Conservation (phyloP, 2,888 invertebrate species). For the Ferrisia virgata region DNA sequence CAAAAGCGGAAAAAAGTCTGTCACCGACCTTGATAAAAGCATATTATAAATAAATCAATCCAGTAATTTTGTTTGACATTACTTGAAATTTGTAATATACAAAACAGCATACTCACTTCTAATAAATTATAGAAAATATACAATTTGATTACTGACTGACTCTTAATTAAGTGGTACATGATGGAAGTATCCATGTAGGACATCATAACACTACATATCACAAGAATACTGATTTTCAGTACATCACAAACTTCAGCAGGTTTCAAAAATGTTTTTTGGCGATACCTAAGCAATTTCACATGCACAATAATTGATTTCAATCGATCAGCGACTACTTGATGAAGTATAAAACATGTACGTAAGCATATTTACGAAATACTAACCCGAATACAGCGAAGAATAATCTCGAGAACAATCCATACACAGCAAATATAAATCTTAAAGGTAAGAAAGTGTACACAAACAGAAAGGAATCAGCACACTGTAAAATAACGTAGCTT, state of each 20-base stretch:
- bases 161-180: conserved; percentile 94
- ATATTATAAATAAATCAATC: neutral
- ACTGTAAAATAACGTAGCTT: conserved; percentile 56
- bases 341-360: neutral
- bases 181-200: conserved; percentile 94
- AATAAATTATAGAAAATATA: conserved; percentile 99
- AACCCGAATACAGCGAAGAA: conserved; percentile 72
- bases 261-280: conserved; percentile 64
- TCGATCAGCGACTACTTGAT: neutral
- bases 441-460: conserved; percentile 96
- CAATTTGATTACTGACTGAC: conserved; percentile 97
- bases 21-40: conserved; percentile 61
- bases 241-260: conserved; percentile 95
- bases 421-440: conserved; percentile 81
- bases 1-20: conserved; percentile 90
- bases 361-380: conserved; percentile 52
- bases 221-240: conserved; percentile 83
- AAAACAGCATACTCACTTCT: conserved; percentile 63
- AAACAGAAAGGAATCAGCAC: conserved; percentile 95
- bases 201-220: conserved; percentile 78
- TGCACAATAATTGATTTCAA: neutral
- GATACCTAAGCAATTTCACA: conserved; percentile 49
- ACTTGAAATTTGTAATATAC: conserved; percentile 50
- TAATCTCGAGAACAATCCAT: conserved; percentile 73
- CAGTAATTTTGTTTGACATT: neutral